Conservation (phyloP, 2,888 invertebrate genomes). For the Eilema depressum region DNA sequence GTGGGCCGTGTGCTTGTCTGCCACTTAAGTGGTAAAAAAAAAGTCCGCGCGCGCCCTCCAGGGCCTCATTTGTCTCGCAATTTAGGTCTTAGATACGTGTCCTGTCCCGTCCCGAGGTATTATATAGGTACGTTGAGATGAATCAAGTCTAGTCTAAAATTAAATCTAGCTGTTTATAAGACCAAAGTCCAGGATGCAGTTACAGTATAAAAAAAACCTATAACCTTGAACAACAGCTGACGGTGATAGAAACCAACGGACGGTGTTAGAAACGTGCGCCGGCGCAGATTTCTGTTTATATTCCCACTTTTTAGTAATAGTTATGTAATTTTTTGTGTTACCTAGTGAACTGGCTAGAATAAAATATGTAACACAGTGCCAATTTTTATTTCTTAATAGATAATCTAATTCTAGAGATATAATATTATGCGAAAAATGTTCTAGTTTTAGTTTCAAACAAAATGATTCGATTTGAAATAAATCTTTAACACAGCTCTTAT, state of each 20-base stretch:
- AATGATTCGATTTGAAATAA: no score
- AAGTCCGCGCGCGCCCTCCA: no score
- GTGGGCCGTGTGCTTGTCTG: no score
- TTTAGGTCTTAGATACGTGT: no score
- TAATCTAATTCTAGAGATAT: background rate
- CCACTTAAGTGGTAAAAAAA: no score
- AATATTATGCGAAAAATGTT: no score
- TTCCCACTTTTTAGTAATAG: background rate
- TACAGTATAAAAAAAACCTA: background rate
- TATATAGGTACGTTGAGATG: no score
- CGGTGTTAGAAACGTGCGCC: background rate
- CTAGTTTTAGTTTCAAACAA: no score
- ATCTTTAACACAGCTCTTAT: no score
- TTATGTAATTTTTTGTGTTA: conserved; percentile 4
- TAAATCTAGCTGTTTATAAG: background rate
- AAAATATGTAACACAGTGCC: background rate
- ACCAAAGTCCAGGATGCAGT: background rate
- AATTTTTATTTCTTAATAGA: background rate
- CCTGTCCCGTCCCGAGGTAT: no score
- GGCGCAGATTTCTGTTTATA: conserved; percentile 2
- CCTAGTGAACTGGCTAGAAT: background rate
- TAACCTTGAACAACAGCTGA: background rate
- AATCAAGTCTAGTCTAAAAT: background rate
- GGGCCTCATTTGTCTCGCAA: no score
- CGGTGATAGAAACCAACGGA: background rate